These are phyloP conservation scores for Tiliacea citrago DNA, from an alignment of 2,888 invertebrate species.

Conservation along the genomic window DNA sequence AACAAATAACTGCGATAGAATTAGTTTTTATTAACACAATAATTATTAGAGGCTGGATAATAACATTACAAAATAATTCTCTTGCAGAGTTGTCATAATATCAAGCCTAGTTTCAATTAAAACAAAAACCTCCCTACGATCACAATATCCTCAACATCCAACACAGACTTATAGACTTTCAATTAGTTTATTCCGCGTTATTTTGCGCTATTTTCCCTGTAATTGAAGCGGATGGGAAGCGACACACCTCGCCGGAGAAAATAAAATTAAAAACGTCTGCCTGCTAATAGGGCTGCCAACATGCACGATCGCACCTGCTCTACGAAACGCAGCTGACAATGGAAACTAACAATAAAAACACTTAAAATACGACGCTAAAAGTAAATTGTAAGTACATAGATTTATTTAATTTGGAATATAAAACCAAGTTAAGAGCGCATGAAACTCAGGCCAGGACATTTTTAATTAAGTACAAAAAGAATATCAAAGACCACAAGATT, in stretches of 20 bases:
- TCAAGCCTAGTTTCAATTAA: background rate
- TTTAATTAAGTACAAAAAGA: constrained; percentile 38
- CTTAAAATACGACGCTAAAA: background rate
- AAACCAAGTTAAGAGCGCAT: constrained; percentile 1
- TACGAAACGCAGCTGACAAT: constrained; percentile 20
- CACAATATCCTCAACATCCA: constrained; percentile 35
- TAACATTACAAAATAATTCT: background rate
- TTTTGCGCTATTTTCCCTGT: constrained; percentile 69
- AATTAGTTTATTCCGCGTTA: constrained; percentile 64
- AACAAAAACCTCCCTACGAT: constrained; percentile 8
- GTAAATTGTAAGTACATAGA: background rate
- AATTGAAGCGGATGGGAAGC: constrained; percentile 77
- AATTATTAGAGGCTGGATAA: background rate
- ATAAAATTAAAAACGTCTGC: constrained; percentile 83
- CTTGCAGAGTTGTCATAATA: background rate
- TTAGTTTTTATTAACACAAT: background rate
- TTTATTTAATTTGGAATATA: constrained; percentile 6
- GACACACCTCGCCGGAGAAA: constrained; percentile 71
- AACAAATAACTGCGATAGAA: background rate
- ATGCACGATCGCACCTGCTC: constrained; percentile 71
- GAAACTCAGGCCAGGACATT: constrained; percentile 12
- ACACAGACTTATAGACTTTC: constrained; percentile 57
- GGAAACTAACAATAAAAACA: constrained; percentile 20
- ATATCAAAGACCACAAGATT: constrained; percentile 15
- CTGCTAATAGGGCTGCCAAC: constrained; percentile 62